Evolutionary conservation across 1,140 invertebrate genomes (phyloP), one percentile per base, ranked within the genome.

Genomic region (Adelges cooleyi): DNA sequence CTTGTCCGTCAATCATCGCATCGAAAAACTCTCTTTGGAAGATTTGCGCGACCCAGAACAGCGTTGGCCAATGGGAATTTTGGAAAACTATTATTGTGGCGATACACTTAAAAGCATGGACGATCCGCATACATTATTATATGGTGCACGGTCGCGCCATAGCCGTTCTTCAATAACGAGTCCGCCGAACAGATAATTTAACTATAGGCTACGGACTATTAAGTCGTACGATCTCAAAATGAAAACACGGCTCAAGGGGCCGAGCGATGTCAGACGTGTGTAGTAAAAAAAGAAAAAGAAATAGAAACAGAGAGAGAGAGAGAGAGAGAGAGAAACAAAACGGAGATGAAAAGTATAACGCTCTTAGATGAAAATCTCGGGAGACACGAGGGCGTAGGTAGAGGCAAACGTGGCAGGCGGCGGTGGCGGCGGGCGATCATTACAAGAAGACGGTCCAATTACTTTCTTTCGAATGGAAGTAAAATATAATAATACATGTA

Each of bases 361-460:
- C 23, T 17, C 18, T 25, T 25, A 56, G 54, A 59, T 59, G 54
- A 27, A 59, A 44, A 59, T 59, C 54, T 59, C n/a, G 38, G 42
- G 23, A n/a, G 38, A 44, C 6, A 44, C 53, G 25, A 40, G 54
- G 23, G 54, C 54, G 54, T 59, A 44, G 18, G 52, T 42, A 54
- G 33, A 36, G 18, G 29, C 5, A 33, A 5, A 6, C 36, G 27
- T 29, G 13, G n/a, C 11, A 33, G 29, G 29, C 29, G 20, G 13
- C n/a, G 54, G 40, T 42, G 29, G 29, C 54, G 54, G 54, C 40
- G 23, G 38, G 36, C 54, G 54, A 59, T 59, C 40, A 44, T 59
- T 59, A 59, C 56, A 33, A 62, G 56, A 62, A 48, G 42, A 62
- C 56, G 25, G 54, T 17, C 56, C 56, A 62, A 62, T 62, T 62